Evolutionary conservation across 2,888 invertebrate species (phyloP).

Genomic region (Elysia crispata): DNA sequence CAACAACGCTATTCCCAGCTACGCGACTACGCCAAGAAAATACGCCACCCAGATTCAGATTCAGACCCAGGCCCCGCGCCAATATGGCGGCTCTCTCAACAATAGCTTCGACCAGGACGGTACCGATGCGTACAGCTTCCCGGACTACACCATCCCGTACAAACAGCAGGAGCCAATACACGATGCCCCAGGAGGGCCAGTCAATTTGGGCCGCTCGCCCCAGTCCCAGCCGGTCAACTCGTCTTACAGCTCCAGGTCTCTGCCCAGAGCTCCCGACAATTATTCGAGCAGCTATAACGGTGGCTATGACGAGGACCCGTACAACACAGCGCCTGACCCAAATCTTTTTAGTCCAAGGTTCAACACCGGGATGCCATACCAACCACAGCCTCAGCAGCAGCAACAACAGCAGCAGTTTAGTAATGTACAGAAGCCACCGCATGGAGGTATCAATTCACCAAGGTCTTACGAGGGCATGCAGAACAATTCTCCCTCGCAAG

Average conservation of each 20-base stretch:
- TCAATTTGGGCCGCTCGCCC: constrained; percentile 12
- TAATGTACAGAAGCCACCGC: constrained; percentile 14
- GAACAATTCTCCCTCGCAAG: no score
- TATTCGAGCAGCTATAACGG: constrained; percentile 1
- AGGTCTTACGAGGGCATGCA: no score
- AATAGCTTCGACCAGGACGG: constrained; percentile 53
- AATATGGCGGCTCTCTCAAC: constrained; percentile 52
- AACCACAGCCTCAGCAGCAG: no score
- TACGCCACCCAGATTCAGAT: constrained; percentile 43
- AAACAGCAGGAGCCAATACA: constrained; percentile 38
- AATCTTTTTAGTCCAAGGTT: no score
- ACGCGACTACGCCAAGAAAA: constrained; percentile 46
- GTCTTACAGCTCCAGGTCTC: constrained; percentile 24
- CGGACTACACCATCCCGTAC: constrained; percentile 53
- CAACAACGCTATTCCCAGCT: constrained; percentile 43
- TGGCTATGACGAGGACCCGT: neutral
- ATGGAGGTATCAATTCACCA: no score
- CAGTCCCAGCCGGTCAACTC: neutral
- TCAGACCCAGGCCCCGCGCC: constrained; percentile 37
- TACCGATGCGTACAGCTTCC: constrained; percentile 16
- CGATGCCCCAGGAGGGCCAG: constrained; percentile 40
- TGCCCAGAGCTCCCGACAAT: constrained; percentile 4
- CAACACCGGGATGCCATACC: no score
- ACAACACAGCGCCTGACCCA: neutral
- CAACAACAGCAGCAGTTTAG: constrained; percentile 39